Conservation (phyloP, 2,797 vertebrate genomes). For the Falco peregrinus region DNA sequence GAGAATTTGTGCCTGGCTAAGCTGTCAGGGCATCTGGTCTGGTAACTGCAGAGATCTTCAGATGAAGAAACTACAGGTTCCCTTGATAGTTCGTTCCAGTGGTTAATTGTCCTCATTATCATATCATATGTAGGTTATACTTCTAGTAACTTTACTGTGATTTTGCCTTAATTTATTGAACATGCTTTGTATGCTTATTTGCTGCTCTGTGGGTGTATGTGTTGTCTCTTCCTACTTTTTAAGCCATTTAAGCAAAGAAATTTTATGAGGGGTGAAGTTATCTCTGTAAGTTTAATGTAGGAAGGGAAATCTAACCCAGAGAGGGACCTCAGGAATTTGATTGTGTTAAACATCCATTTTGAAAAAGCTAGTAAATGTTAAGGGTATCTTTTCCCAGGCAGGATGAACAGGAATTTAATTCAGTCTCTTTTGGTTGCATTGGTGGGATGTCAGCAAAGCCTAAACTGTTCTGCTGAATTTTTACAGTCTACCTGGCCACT, state of each 20-base stretch:
- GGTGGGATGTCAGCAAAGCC: not conserved
- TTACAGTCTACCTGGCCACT: not conserved
- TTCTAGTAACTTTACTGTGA: slow-evolving; percentile 8
- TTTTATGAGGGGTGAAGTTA: not conserved
- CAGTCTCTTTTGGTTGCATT: not conserved
- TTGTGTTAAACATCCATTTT: not conserved
- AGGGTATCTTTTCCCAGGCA: not conserved
- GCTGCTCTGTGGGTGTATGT: not conserved
- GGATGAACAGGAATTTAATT: not conserved
- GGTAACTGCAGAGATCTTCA: not conserved
- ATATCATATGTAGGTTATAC: not conserved
- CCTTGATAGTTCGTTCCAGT: not conserved
- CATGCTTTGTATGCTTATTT: not conserved
- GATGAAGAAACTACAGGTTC: not conserved
- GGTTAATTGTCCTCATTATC: not conserved
- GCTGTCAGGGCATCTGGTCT: not conserved
- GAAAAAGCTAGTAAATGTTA: not conserved
- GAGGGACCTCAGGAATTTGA: not conserved
- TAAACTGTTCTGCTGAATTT: not conserved
- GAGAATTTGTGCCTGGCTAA: not conserved
- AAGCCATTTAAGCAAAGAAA: not conserved
- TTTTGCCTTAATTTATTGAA: slow-evolving; percentile 28
- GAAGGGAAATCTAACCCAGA: not conserved
- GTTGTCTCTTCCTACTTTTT: not conserved
- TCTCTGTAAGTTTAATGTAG: not conserved